Conservation (phyloP, 2,888 invertebrate species). For the Allophyes oxyacanthae region DNA sequence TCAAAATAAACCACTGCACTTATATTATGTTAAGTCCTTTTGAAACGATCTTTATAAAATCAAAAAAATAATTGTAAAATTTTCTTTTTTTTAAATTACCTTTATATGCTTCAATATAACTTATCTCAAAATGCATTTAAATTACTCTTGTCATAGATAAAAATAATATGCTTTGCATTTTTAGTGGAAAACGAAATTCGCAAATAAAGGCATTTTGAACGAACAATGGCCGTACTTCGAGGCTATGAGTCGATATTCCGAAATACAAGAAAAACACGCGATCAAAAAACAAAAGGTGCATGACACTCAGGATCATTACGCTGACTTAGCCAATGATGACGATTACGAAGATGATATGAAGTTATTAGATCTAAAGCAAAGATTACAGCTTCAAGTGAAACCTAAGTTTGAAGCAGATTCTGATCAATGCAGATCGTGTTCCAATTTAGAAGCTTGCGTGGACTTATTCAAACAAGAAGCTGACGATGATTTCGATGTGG, state of each 20-base stretch:
- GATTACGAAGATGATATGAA: slow-evolving; percentile 83
- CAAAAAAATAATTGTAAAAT: too few relatives aligned
- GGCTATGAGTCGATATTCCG: slow-evolving; percentile 72
- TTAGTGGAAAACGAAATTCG: slow-evolving; percentile 85
- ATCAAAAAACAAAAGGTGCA: slow-evolving; percentile 56
- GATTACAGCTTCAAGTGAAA: slow-evolving; percentile 64
- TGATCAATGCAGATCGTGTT: slow-evolving; percentile 76
- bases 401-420: slow-evolving; percentile 67
- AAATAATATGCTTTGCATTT: too few relatives aligned
- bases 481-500: slow-evolving; percentile 72
- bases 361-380: slow-evolving; percentile 78
- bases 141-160: too few relatives aligned
- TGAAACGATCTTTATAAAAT: too few relatives aligned
- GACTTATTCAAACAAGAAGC: slow-evolving; percentile 74
- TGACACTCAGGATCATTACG: slow-evolving; percentile 51
- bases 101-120: too few relatives aligned
- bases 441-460: slow-evolving; percentile 69
- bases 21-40: too few relatives aligned
- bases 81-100: too few relatives aligned
- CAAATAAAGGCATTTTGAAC: slow-evolving; percentile 78
- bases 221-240: slow-evolving; percentile 84
- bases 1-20: too few relatives aligned
- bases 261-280: slow-evolving; percentile 57
- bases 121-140: too few relatives aligned
- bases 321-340: slow-evolving; percentile 58